These are phyloP conservation scores for Leptoteleia sp. DNA, from an alignment of 1,140 invertebrate genomes.

Conservation along the genomic window DNA sequence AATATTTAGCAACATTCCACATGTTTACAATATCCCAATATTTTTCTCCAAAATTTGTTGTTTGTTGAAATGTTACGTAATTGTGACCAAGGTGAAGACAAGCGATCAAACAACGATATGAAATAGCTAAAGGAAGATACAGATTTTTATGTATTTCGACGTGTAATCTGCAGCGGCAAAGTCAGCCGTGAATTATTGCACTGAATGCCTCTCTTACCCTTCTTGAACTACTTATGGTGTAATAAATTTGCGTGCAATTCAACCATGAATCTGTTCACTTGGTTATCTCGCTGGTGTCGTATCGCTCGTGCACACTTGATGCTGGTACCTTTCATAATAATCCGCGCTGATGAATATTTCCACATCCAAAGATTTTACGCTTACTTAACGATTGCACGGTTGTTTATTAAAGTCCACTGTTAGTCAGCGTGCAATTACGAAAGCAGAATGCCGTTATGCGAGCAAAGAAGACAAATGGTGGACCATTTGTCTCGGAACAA, in stretches of 20 bases:
- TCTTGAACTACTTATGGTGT: constrained; percentile 42
- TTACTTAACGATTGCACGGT: constrained; percentile 41
- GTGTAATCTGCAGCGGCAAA: constrained; percentile 22
- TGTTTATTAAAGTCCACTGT: constrained; percentile 49
- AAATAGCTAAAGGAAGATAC: too few species aligned
- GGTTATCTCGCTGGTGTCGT: constrained; percentile 33
- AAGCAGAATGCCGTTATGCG: not conserved
- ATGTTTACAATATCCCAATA: too few species aligned
- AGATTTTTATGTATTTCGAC: constrained; percentile 26
- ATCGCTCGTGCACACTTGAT: constrained; percentile 26
- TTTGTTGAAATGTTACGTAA: too few species aligned
- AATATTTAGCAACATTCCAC: too few species aligned
- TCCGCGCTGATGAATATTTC: constrained; percentile 48
- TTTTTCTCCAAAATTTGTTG: too few species aligned
- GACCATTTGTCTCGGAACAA: too few species aligned
- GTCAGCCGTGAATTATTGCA: constrained; percentile 30
- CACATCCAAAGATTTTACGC: constrained; percentile 37
- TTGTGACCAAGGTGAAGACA: too few species aligned
- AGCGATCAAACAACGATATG: too few species aligned
- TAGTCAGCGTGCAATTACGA: constrained; percentile 23
- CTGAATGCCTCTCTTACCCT: constrained; percentile 23
- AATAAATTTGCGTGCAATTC: constrained; percentile 45
- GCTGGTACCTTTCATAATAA: constrained; percentile 47
- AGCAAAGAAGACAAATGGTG: constrained; percentile 22
- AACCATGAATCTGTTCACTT: constrained; percentile 43